Evolutionary conservation across 2,797 vertebrate genomes (phyloP).

Genomic region (Phoxinus dragarum): DNA sequence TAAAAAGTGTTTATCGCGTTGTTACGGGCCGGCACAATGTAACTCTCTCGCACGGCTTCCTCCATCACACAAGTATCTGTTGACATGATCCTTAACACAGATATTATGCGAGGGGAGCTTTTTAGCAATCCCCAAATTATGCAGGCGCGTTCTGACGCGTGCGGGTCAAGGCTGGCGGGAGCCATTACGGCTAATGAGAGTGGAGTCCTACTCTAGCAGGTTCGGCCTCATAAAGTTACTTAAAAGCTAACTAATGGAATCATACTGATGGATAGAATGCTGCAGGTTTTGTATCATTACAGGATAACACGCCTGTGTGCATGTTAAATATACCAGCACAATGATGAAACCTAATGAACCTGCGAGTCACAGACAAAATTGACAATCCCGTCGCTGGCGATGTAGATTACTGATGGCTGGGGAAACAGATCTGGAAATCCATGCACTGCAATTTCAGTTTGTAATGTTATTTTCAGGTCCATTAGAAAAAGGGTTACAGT

Average conservation of each 20-base stretch:
- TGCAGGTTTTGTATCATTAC: slow-evolving; percentile 76
- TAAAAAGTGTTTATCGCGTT: slow-evolving; percentile 76
- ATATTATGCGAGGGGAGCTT: slow-evolving; percentile 84
- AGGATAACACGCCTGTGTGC: slow-evolving; percentile 71
- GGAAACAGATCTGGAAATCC: slow-evolving; percentile 49
- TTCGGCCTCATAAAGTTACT: slow-evolving; percentile 84
- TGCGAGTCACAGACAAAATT: slow-evolving; percentile 65
- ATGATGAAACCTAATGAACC: slow-evolving; percentile 73
- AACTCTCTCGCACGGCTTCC: slow-evolving; percentile 75
- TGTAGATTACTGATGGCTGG: slow-evolving; percentile 40
- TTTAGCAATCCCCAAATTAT: slow-evolving; percentile 86
- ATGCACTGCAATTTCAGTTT: slow-evolving; percentile 46
- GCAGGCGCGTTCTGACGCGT: slow-evolving; percentile 77
- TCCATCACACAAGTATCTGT: slow-evolving; percentile 84
- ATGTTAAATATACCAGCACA: slow-evolving; percentile 72
- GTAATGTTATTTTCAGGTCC: slow-evolving; percentile 51
- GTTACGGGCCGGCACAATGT: slow-evolving; percentile 76
- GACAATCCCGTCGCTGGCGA: slow-evolving; percentile 44
- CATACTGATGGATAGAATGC: slow-evolving; percentile 77
- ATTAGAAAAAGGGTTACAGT: slow-evolving; percentile 54
- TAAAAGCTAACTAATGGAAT: slow-evolving; percentile 86
- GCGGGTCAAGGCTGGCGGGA: slow-evolving; percentile 81
- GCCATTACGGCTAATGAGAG: slow-evolving; percentile 87
- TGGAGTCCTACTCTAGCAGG: slow-evolving; percentile 87
- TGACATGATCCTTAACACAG: slow-evolving; percentile 89